Evolutionary conservation across 2,888 invertebrate genomes (phyloP).

Genomic region (Drosophila acutilabella): DNA sequence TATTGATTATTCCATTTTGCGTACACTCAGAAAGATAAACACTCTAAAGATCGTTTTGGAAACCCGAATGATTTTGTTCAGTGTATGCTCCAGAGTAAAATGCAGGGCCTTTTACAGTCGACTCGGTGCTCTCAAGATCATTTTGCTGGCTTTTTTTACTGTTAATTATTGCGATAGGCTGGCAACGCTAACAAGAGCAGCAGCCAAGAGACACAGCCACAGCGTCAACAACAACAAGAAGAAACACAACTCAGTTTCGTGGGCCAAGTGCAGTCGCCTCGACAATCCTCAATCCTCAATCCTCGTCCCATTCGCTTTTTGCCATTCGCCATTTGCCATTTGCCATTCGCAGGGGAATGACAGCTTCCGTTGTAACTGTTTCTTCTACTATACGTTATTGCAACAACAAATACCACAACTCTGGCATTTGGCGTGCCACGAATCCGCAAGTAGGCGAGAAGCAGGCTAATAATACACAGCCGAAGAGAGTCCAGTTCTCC

Average conservation of each 20-base stretch:
- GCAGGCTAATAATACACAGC: conserved; percentile 79
- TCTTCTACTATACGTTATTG: conserved; percentile 77
- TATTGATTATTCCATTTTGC: no score
- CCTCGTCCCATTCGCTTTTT: conserved; percentile 52
- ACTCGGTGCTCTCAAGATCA: no score
- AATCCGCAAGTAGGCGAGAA: conserved; percentile 80
- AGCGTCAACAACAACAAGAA: conserved; percentile 24
- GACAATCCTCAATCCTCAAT: conserved; percentile 56
- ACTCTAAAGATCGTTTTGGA: no score
- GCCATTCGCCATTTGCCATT: background rate
- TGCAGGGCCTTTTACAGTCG: no score
- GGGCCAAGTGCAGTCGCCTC: conserved; percentile 39
- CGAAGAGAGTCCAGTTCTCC: conserved; percentile 34
- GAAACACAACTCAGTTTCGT: conserved; percentile 18
- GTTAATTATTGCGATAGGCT: conserved; percentile 78
- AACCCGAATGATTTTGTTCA: no score
- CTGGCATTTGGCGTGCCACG: conserved; percentile 77
- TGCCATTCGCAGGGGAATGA: conserved; percentile 68
- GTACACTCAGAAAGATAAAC: no score
- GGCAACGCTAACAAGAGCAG: conserved; percentile 51
- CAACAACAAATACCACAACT: conserved; percentile 53
- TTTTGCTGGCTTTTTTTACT: conserved; percentile 55
- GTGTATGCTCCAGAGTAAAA: no score
- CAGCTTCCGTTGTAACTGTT: conserved; percentile 81
- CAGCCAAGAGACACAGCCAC: conserved; percentile 18